These are phyloP conservation scores for Leiothrix lutea DNA, from an alignment of 2,113 vertebrate genomes.

Conservation along the genomic window DNA sequence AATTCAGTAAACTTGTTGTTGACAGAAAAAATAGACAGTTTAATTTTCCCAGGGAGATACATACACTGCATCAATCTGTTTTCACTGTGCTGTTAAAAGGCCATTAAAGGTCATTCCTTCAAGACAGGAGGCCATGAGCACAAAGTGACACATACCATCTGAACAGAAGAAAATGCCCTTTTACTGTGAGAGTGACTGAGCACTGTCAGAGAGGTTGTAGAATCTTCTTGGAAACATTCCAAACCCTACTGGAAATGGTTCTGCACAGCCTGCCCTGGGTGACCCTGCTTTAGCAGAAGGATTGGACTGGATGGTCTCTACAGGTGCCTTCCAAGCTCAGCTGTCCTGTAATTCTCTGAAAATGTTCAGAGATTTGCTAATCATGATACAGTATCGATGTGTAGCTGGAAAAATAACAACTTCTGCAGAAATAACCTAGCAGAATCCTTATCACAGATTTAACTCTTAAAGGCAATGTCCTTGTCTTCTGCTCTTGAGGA, in stretches of 20 bases:
- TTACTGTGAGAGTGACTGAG: background rate
- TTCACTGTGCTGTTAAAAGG: background rate
- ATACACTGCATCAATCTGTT: background rate
- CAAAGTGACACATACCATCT: background rate
- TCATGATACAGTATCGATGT: background rate
- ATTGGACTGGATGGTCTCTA: background rate
- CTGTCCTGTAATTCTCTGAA: background rate
- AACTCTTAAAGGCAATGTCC: background rate
- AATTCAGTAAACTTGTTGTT: background rate
- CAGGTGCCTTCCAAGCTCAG: background rate
- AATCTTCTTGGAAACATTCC: background rate
- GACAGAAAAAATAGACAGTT: background rate
- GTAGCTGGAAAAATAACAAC: background rate
- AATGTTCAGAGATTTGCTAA: background rate
- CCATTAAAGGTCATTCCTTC: background rate
- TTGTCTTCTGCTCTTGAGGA: background rate
- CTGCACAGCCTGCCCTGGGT: background rate
- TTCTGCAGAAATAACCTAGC: background rate
- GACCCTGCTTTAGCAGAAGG: background rate
- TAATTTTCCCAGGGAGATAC: background rate
- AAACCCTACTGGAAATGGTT: background rate
- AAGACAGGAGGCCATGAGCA: background rate
- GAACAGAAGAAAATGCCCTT: background rate
- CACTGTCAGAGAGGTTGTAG: background rate
- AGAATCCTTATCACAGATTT: background rate